Evolutionary conservation across 2,888 invertebrate genomes (phyloP).

Genomic region (Hecatera dysodea): DNA sequence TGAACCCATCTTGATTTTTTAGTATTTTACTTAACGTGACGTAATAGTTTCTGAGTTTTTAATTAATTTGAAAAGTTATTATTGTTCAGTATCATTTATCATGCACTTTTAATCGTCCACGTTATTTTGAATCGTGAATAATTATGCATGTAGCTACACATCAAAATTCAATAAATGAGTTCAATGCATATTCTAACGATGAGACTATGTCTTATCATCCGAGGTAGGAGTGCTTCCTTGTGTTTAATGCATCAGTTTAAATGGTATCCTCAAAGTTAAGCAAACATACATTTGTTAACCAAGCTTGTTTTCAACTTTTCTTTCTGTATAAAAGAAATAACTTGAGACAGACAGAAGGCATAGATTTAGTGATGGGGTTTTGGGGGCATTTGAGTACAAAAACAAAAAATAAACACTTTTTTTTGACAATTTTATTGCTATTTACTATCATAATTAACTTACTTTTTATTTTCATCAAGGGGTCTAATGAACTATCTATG

Average conservation of each 20-base stretch:
- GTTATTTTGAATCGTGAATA: not conserved
- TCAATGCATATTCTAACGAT: not conserved
- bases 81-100: slow-evolving; percentile 7
- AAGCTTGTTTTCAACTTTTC: too few species aligned
- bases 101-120: slow-evolving; percentile 7
- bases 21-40: slow-evolving; percentile 50
- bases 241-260: not conserved
- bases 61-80: slow-evolving; percentile 11
- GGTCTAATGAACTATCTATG: too few species aligned
- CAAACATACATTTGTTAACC: not conserved
- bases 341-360: not conserved
- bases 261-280: not conserved
- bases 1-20: slow-evolving; percentile 23
- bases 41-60: slow-evolving; percentile 50
- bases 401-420: not conserved
- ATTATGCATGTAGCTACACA: not conserved
- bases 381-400: not conserved
- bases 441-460: too few species aligned
- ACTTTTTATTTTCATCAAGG: too few species aligned
- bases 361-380: not conserved
- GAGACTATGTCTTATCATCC: not conserved
- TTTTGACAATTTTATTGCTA: not conserved
- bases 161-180: slow-evolving; percentile 10
- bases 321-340: not conserved
- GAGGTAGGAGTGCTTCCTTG: not conserved